Conservation (phyloP, 2,888 invertebrate genomes). For the Diabrotica balteata region DNA sequence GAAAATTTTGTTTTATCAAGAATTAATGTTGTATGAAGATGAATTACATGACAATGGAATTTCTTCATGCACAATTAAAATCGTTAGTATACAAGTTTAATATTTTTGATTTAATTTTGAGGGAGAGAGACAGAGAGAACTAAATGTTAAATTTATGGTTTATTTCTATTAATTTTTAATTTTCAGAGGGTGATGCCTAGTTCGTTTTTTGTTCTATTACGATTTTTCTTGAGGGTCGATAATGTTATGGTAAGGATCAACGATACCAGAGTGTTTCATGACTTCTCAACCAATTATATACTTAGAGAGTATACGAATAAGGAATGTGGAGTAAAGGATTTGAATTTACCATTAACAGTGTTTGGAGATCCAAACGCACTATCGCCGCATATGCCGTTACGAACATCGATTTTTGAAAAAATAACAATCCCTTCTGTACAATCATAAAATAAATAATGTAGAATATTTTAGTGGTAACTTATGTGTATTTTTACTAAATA, state of each 20-base stretch:
- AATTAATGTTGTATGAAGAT: slow-evolving; percentile 95
- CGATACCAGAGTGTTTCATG: slow-evolving; percentile 87
- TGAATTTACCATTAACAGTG: slow-evolving; percentile 69
- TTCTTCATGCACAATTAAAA: slow-evolving; percentile 88
- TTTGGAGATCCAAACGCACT: slow-evolving; percentile 75
- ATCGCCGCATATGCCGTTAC: slow-evolving; percentile 70
- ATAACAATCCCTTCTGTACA: slow-evolving; percentile 40
- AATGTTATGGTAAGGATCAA: slow-evolving; percentile 86
- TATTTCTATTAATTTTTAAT: neutral
- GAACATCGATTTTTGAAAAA: slow-evolving; percentile 60
- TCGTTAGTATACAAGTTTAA: slow-evolving; percentile 70
- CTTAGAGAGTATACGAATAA: slow-evolving; percentile 83
- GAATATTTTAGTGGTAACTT: neutral
- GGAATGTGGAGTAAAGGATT: slow-evolving; percentile 75
- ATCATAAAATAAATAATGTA: slow-evolving; percentile 7
- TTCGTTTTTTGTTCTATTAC: slow-evolving; percentile 86
- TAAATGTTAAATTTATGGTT: too few species aligned
- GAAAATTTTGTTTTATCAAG: slow-evolving; percentile 92
- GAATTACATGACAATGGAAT: slow-evolving; percentile 98
- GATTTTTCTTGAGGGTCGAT: slow-evolving; percentile 95
- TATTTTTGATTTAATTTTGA: too few species aligned
- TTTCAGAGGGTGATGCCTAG: slow-evolving; percentile 94
- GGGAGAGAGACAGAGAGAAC: too few species aligned
- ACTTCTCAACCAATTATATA: slow-evolving; percentile 77
- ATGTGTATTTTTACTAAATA: neutral